Conservation (phyloP, 2,113 vertebrate species). For the Nerophis lumbriciformis region DNA sequence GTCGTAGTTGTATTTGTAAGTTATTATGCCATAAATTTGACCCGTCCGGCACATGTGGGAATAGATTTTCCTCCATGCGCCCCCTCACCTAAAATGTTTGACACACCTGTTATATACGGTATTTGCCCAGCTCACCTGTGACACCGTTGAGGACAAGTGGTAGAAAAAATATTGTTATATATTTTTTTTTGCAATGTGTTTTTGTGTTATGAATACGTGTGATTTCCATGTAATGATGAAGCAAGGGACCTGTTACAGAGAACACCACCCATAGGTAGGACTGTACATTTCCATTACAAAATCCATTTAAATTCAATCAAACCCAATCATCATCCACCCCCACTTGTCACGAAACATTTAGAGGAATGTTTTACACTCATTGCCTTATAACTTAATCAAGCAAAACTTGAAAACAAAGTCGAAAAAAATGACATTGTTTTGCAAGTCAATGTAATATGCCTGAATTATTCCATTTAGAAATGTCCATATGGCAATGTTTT, state of each 20-base stretch:
- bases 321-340: background rate
- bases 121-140: too few relatives aligned
- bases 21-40: too few relatives aligned
- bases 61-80: too few relatives aligned
- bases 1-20: too few relatives aligned
- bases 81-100: too few relatives aligned
- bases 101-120: too few relatives aligned
- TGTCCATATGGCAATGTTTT: background rate
- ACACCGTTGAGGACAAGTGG: too few relatives aligned
- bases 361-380: background rate
- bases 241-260: background rate
- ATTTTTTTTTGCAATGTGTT: too few relatives aligned
- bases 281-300: background rate
- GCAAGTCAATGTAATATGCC: background rate
- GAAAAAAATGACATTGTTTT: background rate
- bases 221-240: background rate
- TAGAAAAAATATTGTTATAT: too few relatives aligned
- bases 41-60: too few relatives aligned
- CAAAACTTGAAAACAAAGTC: background rate
- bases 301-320: background rate
- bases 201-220: background rate
- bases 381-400: background rate
- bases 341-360: background rate
- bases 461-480: background rate
- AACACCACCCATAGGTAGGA: background rate